Evolutionary conservation across 2,888 invertebrate genomes (phyloP).

Genomic region (Lasioglossum morio): DNA sequence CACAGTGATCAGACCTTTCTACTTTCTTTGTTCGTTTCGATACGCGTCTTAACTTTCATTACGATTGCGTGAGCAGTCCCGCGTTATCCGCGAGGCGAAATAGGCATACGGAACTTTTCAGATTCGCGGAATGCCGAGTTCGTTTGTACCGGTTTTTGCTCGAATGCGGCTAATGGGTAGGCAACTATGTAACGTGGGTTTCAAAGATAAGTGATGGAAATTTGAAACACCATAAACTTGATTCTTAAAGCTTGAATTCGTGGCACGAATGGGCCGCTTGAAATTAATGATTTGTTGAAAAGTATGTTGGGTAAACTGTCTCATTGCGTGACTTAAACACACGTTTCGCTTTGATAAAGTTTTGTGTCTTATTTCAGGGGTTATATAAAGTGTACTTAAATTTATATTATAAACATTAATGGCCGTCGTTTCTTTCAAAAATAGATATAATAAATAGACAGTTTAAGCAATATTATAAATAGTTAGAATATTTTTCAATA

Average conservation of each 20-base stretch:
- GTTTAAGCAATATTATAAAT: no score
- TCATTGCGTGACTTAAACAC: neutral
- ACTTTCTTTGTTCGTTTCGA: neutral
- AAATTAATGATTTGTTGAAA: neutral
- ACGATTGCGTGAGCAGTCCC: neutral
- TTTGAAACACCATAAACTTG: neutral
- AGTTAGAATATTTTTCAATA: neutral
- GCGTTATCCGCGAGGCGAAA: neutral
- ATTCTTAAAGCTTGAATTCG: neutral
- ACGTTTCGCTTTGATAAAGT: neutral
- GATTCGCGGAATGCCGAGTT: neutral
- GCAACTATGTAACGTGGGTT: neutral
- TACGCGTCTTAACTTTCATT: conserved; percentile 1
- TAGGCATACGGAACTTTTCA: neutral
- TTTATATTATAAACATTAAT: neutral
- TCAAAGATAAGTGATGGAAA: neutral
- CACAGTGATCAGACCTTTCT: neutral
- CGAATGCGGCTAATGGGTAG: neutral
- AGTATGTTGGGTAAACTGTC: neutral
- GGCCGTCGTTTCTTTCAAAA: neutral
- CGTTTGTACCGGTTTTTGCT: neutral
- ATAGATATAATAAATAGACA: neutral
- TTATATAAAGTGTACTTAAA: neutral
- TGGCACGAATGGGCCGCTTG: neutral
- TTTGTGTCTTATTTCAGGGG: neutral